Conservation (phyloP, 2,888 invertebrate species). For the Morinoia aosen region DNA sequence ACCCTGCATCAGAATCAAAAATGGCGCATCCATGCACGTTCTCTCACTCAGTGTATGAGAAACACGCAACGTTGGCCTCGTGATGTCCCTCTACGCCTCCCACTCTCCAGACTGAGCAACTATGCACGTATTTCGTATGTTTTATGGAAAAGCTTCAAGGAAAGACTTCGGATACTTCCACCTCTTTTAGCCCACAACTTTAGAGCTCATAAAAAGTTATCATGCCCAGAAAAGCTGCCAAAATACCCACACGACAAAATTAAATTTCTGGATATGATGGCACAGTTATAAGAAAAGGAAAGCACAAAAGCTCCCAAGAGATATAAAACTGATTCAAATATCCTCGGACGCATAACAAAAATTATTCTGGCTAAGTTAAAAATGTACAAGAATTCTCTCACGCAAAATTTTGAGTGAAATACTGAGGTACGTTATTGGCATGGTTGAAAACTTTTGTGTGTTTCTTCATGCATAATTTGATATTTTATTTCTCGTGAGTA, state of each 20-base stretch:
- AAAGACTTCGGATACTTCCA: background rate
- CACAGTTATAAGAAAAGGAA: background rate
- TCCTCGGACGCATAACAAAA: too few relatives aligned
- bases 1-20: too few relatives aligned
- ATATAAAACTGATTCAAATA: too few relatives aligned
- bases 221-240: background rate
- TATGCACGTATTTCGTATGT: background rate
- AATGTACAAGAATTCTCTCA: too few relatives aligned
- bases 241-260: background rate
- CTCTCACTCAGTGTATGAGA: background rate
- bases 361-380: too few relatives aligned
- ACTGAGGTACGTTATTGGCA: too few relatives aligned
- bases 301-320: background rate
- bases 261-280: background rate
- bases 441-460: too few relatives aligned
- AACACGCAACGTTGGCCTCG: background rate
- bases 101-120: background rate
- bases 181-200: background rate
- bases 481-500: too few relatives aligned
- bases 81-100: background rate
- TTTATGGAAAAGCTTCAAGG: background rate
- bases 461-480: too few relatives aligned
- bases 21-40: too few relatives aligned
- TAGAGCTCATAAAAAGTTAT: conserved; percentile 3
- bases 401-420: too few relatives aligned